Conservation (phyloP, 2,888 invertebrate genomes). For the Gibbula magus region DNA sequence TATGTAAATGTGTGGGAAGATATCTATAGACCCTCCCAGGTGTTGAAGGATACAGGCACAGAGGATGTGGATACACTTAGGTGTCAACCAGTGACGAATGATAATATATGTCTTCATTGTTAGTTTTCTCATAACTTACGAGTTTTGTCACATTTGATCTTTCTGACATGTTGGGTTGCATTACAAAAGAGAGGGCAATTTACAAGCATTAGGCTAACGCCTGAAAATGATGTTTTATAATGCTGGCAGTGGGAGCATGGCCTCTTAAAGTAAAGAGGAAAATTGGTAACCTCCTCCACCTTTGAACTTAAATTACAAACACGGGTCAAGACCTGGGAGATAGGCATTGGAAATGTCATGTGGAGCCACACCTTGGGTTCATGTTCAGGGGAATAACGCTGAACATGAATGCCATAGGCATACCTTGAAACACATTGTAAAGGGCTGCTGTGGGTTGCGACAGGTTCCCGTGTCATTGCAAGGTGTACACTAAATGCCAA, state of each 20-base stretch:
- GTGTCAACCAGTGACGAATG: neutral
- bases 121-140: neutral
- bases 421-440: too few relatives aligned
- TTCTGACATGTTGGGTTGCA: neutral
- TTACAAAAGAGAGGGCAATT: neutral
- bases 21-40: neutral
- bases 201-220: neutral
- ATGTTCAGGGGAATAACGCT: too few relatives aligned
- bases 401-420: too few relatives aligned
- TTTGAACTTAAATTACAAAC: conserved; percentile 11
- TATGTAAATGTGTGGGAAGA: too few relatives aligned
- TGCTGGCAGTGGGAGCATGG: neutral
- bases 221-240: neutral
- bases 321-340: neutral
- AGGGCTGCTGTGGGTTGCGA: too few relatives aligned
- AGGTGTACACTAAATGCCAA: too few relatives aligned
- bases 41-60: neutral
- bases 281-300: neutral
- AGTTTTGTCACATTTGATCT: conserved; percentile 1
- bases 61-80: neutral
- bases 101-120: neutral
- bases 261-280: neutral
- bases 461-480: too few relatives aligned
- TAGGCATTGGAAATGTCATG: neutral
- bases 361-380: too few relatives aligned